Evolutionary conservation across 2,113 vertebrate species (phyloP).

Genomic region (Dicerorhinus sumatrensis): DNA sequence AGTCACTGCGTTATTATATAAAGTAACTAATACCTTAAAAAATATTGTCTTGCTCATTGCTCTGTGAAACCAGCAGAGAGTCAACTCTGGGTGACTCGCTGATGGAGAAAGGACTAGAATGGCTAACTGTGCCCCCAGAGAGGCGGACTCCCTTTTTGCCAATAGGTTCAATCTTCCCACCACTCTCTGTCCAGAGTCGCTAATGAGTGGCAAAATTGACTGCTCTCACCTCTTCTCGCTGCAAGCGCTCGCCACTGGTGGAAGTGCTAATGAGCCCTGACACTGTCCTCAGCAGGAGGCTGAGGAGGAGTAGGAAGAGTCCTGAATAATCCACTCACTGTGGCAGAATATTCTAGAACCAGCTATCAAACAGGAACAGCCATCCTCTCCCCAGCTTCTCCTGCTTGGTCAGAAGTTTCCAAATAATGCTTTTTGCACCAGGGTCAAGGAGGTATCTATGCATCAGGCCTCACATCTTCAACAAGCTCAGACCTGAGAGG

Average conservation of each 20-base stretch:
- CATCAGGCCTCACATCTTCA: background rate
- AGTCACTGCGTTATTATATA: background rate
- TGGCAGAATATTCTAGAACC: conserved; percentile 72
- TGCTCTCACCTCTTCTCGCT: conserved; percentile 75
- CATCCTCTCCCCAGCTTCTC: background rate
- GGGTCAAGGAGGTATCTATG: background rate
- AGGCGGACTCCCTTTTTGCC: conserved; percentile 65
- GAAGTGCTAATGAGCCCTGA: conserved; percentile 80
- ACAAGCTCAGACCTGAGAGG: background rate
- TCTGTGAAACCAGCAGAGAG: conserved; percentile 23
- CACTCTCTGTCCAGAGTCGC: conserved; percentile 58
- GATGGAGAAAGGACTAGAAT: conserved; percentile 20
- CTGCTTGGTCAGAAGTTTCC: conserved; percentile 26
- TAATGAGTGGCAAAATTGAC: conserved; percentile 82
- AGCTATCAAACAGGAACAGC: background rate
- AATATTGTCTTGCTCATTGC: background rate
- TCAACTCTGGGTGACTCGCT: background rate
- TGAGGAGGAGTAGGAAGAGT: conserved; percentile 48
- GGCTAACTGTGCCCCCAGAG: conserved; percentile 25
- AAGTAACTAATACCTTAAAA: conserved; percentile 46
- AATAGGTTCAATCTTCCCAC: conserved; percentile 72
- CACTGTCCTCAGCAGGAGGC: conserved; percentile 66
- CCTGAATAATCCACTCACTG: conserved; percentile 66
- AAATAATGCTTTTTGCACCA: background rate
- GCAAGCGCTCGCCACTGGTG: conserved; percentile 59